Evolutionary conservation across 2,113 vertebrate species (phyloP).

Genomic region (Paradisaea rubra): DNA sequence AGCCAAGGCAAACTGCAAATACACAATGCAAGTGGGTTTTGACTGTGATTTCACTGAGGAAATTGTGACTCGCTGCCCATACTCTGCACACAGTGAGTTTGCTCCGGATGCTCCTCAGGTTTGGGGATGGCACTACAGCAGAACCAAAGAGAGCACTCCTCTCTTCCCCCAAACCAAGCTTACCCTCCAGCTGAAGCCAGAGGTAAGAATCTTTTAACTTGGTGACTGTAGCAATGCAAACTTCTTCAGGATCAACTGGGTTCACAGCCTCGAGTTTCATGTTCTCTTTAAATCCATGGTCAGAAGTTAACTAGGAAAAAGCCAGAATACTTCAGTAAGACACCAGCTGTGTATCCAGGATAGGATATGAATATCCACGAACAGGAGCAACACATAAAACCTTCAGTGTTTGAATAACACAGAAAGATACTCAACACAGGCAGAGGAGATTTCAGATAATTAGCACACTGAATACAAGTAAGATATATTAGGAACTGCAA

Average conservation of each 20-base stretch:
- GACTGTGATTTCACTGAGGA: neutral
- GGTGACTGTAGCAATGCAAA: conserved; percentile 88
- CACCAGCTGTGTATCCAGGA: neutral
- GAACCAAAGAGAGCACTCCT: neutral
- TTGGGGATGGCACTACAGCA: neutral
- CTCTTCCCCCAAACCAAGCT: neutral
- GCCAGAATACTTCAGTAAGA: neutral
- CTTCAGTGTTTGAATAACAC: neutral
- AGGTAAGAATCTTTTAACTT: conserved; percentile 87
- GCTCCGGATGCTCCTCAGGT: neutral
- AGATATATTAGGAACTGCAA: neutral
- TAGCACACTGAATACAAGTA: neutral
- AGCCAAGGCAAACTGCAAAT: neutral
- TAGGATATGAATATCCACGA: neutral
- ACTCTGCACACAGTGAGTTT: neutral
- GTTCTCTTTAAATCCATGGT: conserved; percentile 89
- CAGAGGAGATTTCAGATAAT: neutral
- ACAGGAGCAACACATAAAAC: neutral
- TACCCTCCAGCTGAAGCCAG: conserved; percentile 94
- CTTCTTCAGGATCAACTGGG: conserved; percentile 86
- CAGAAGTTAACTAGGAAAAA: conserved; percentile 75
- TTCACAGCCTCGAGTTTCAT: conserved; percentile 98
- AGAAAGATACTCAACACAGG: neutral
- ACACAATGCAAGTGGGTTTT: neutral
- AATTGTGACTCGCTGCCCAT: neutral